Percentiles rank a stretch among this genome's conserved stretches.
Evolutionary conservation across 2,113 vertebrate genomes (phyloP).

Genomic region (Arenaria interpres): DNA sequence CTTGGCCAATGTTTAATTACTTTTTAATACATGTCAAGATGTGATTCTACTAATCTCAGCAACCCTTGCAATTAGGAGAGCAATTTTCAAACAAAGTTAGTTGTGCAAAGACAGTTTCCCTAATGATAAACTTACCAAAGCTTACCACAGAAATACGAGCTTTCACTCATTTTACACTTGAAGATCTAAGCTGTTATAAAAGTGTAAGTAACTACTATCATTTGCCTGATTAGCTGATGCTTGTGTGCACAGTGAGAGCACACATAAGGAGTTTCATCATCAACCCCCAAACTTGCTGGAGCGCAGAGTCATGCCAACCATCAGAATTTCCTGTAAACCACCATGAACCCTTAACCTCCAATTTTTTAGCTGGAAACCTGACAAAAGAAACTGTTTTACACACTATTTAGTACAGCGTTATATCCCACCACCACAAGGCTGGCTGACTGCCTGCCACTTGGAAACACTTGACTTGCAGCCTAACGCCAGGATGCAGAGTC

Average conservation of each 20-base stretch:
- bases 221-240: not conserved
- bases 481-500: not conserved
- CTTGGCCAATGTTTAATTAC: not conserved
- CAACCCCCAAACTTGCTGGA: not conserved
- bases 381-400: not conserved
- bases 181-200: not conserved
- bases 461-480: not conserved
- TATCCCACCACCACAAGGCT: not conserved
- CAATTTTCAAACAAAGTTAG: not conserved
- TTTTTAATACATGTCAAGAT: not conserved
- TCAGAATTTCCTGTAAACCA: not conserved
- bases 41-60: not conserved
- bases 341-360: not conserved
- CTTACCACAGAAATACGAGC: not conserved
- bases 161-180: not conserved
- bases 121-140: not conserved
- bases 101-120: not conserved
- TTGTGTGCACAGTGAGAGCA: not conserved
- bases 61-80: not conserved
- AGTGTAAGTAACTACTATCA: not conserved
- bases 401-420: not conserved
- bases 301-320: not conserved
- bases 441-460: not conserved
- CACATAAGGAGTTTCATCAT: not conserved
- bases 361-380: not conserved